phyloP scores from a whole-genome alignment of 2,113 vertebrate genomes.

The Oryzias curvinotus region DNA sequence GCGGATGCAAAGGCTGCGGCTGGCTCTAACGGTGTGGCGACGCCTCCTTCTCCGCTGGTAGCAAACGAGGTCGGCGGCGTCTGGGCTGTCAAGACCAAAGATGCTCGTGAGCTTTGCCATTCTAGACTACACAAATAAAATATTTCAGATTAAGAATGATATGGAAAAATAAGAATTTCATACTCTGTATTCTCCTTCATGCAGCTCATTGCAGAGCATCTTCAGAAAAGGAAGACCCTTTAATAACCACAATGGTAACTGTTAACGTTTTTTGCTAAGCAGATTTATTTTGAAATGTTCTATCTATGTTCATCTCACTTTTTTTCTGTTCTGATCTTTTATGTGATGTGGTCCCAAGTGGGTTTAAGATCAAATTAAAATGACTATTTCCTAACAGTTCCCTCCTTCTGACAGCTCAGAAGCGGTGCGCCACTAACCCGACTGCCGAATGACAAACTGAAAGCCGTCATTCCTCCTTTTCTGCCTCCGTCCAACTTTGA shows the following conservation, averaged over 20 bases:
- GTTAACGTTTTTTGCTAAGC: too few relatives aligned
- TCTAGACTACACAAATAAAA: neutral
- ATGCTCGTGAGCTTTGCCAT: conserved; percentile 74
- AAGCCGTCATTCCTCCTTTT: conserved; percentile 97
- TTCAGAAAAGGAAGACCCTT: conserved; percentile 85
- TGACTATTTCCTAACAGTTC: neutral
- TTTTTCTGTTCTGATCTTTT: too few relatives aligned
- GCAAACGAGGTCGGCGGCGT: conserved; percentile 65
- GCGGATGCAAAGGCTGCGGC: conserved; percentile 63
- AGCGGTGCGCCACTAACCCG: conserved; percentile 90
- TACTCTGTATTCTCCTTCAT: conserved; percentile 38
- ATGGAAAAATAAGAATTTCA: too few relatives aligned
- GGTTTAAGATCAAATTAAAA: neutral
- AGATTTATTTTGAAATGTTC: too few relatives aligned
- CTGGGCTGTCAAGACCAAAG: conserved; percentile 78
- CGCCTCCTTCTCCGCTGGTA: conserved; percentile 42
- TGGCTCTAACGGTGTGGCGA: conserved; percentile 29
- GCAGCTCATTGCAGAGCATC: conserved; percentile 79
- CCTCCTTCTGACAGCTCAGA: conserved; percentile 53
- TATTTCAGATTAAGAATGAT: too few relatives aligned
- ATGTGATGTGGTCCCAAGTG: too few relatives aligned
- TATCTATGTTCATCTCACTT: too few relatives aligned
- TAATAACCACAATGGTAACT: conserved; percentile 91
- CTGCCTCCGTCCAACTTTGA: conserved; percentile 96
- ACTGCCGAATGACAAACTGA: conserved; percentile 93